Evolutionary conservation across 2,797 vertebrate species (phyloP).

Genomic region (Orestias chungarensis): DNA sequence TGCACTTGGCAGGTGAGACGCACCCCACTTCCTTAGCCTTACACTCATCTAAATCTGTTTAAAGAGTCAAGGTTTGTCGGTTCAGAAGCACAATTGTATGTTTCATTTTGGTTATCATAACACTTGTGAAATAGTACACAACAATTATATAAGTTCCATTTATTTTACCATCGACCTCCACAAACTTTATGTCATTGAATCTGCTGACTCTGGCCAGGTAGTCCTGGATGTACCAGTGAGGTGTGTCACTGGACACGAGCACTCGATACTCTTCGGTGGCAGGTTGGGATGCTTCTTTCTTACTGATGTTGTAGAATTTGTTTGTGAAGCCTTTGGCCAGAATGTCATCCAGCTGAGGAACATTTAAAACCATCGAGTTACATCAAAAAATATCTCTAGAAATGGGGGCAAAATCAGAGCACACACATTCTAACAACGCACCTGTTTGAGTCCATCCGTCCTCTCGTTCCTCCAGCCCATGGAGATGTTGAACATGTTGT

Average conservation of each 20-base stretch:
- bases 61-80: neutral
- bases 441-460: constrained; percentile 64
- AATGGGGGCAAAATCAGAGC: neutral
- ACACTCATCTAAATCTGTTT: constrained; percentile 84
- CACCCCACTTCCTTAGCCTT: constrained; percentile 66
- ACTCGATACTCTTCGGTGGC: constrained; percentile 73
- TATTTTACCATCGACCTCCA: constrained; percentile 77
- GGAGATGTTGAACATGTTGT: constrained; percentile 82
- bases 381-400: neutral
- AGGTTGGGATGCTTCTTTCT: constrained; percentile 26
- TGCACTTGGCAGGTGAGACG: constrained; percentile 70
- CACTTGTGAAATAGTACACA: neutral
- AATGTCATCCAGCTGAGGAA: constrained; percentile 72
- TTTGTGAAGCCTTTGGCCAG: constrained; percentile 80
- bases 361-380: neutral
- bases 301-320: constrained; percentile 81
- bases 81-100: neutral
- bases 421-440: constrained; percentile 40
- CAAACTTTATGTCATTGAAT: constrained; percentile 61
- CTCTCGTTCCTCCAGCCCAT: constrained; percentile 66
- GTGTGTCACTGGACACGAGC: constrained; percentile 85
- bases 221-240: constrained; percentile 85
- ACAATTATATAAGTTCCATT: no score
- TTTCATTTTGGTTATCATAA: neutral
- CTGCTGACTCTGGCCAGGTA: constrained; percentile 76